Evolutionary conservation across 2,888 invertebrate genomes (phyloP).

Genomic region (Limnephilus auricula): DNA sequence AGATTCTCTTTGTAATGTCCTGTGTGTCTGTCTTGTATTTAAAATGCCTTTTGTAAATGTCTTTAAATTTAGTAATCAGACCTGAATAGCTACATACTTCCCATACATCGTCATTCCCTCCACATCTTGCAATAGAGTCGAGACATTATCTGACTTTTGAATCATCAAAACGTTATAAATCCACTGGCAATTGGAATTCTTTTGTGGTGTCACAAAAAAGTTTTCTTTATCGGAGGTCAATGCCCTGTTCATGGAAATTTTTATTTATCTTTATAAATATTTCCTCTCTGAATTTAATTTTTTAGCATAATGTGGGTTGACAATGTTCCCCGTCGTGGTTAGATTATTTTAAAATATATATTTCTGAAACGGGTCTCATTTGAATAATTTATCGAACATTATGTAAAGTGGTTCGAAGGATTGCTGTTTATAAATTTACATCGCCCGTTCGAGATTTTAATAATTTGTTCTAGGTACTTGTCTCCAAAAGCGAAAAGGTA

Average conservation of each 20-base stretch:
- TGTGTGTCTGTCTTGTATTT: no score
- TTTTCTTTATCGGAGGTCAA: neutral
- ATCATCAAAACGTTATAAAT: neutral
- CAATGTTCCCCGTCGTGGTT: neutral
- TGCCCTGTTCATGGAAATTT: neutral
- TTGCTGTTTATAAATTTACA: neutral
- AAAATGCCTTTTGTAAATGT: neutral
- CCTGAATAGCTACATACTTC: neutral
- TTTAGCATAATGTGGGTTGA: neutral
- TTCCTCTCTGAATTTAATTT: neutral
- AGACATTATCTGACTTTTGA: neutral
- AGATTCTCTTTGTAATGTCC: neutral
- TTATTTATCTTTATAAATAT: neutral
- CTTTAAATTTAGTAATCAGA: neutral
- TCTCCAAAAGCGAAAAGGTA: neutral
- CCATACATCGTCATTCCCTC: no score
- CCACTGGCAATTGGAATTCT: neutral
- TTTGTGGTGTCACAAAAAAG: neutral
- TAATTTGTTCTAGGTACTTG: neutral
- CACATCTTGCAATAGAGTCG: neutral
- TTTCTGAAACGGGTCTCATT: neutral
- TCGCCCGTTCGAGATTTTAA: neutral
- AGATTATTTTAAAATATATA: neutral
- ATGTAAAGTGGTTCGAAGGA: neutral
- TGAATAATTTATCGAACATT: neutral